Conservation (phyloP, 2,113 vertebrate genomes). For the Tor tambroides region DNA sequence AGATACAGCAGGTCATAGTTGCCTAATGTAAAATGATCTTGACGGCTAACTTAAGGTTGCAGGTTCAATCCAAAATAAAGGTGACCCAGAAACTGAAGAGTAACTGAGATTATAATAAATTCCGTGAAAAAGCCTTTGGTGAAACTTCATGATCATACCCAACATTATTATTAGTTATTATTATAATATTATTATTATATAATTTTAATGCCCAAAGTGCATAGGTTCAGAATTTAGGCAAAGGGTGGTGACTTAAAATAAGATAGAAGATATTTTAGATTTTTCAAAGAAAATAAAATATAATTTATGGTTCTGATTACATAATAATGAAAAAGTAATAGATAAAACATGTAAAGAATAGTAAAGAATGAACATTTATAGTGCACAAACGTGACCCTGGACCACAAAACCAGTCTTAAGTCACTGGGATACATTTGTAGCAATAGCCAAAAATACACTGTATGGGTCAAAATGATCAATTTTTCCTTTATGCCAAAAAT, state of each 20-base stretch:
- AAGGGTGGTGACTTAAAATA: background rate
- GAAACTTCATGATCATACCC: background rate
- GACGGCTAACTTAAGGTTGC: background rate
- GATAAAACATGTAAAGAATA: background rate
- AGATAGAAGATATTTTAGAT: background rate
- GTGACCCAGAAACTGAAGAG: background rate
- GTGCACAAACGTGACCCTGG: too few relatives aligned
- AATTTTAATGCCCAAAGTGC: too few relatives aligned
- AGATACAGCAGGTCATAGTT: background rate
- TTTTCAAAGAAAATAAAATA: background rate
- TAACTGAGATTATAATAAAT: too few relatives aligned
- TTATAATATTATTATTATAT: too few relatives aligned
- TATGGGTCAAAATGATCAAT: too few relatives aligned
- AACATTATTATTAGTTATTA: background rate
- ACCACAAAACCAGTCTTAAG: too few relatives aligned
- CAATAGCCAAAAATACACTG: too few relatives aligned
- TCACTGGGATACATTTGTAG: too few relatives aligned
- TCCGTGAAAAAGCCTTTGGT: background rate
- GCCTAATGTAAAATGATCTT: background rate
- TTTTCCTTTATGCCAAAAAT: too few relatives aligned
- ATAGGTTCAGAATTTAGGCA: background rate
- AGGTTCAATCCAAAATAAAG: conserved; percentile 6
- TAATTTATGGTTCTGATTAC: background rate
- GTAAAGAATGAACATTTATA: background rate
- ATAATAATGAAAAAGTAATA: background rate